phyloP scores from a whole-genome alignment of 2,888 invertebrate species.

The Palloptera scutellata region DNA sequence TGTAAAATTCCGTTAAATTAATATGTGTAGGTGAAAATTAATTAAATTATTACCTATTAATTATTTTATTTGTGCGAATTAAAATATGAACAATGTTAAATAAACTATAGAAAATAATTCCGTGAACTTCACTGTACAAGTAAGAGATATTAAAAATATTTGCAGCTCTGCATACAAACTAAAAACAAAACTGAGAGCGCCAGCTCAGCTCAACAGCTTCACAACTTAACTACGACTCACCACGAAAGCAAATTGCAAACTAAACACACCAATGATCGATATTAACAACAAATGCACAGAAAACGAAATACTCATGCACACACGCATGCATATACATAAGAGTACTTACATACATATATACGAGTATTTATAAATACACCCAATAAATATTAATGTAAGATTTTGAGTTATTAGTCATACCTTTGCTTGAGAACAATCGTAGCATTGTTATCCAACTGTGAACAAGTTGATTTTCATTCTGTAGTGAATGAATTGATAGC shows the following conservation, averaged over 20 bases:
- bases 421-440: background rate
- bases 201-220: background rate
- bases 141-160: too few species aligned
- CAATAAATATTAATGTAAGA: background rate
- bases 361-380: background rate
- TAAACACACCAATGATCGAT: conserved; percentile 15
- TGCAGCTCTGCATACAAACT: background rate
- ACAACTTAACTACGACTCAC: conserved; percentile 1
- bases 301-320: background rate
- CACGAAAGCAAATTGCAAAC: conserved; percentile 25
- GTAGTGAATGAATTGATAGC: too few species aligned
- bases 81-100: too few species aligned
- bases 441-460: background rate
- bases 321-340: background rate
- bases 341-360: background rate
- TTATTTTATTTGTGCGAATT: too few species aligned
- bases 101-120: too few species aligned
- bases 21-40: conserved; percentile 3
- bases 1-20: background rate
- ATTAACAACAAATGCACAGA: background rate
- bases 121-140: too few species aligned
- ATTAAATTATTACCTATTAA: background rate
- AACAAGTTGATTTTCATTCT: background rate
- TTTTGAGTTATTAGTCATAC: background rate
- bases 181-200: background rate